Conservation (phyloP, 2,888 invertebrate genomes). For the Drosophila siamana region DNA sequence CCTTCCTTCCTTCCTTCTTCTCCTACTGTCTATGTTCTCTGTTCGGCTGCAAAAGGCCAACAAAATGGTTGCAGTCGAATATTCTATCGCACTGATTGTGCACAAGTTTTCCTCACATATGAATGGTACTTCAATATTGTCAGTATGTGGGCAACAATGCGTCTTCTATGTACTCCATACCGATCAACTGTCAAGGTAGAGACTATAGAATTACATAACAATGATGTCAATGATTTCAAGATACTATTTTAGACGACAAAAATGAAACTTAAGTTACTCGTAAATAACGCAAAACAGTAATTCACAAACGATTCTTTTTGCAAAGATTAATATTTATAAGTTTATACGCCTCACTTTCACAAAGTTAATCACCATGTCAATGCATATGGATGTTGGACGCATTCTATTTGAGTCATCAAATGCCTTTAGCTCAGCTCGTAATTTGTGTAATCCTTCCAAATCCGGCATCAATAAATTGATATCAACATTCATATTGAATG, state of each 20-base stretch:
- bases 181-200: too few relatives aligned
- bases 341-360: too few relatives aligned
- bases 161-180: background rate
- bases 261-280: too few relatives aligned
- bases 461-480: background rate
- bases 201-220: too few relatives aligned
- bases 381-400: too few relatives aligned
- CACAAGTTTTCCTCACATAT: slow-evolving; percentile 19
- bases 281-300: too few relatives aligned
- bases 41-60: slow-evolving; percentile 54
- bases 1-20: slow-evolving; percentile 33
- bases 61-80: slow-evolving; percentile 56
- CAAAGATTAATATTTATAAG: too few relatives aligned
- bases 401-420: background rate
- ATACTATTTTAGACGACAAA: too few relatives aligned
- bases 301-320: too few relatives aligned
- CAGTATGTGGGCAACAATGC: background rate
- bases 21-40: background rate
- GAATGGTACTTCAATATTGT: background rate
- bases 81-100: slow-evolving; percentile 52
- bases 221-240: too few relatives aligned
- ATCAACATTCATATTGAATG: background rate
- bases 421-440: background rate
- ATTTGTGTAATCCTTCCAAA: background rate
- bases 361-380: too few relatives aligned